Percentiles rank a stretch among this genome's conserved stretches.
Evolutionary conservation across 1,140 invertebrate species (phyloP).

Genomic region (Hormaphis cornu): DNA sequence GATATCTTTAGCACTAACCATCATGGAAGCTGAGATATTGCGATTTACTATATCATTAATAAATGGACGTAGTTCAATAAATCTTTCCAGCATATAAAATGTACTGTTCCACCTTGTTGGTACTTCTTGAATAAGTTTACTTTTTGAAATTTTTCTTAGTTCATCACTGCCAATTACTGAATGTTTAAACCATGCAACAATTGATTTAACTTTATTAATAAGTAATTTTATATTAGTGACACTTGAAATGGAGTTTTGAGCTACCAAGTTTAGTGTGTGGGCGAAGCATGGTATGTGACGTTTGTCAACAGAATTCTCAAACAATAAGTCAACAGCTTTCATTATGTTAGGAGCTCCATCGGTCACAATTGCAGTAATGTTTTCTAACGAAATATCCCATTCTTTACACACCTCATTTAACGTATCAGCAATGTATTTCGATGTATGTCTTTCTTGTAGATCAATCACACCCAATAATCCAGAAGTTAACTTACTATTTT

Average conservation of each 20-base stretch:
- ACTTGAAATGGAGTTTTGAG: background rate
- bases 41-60: conserved; percentile 22
- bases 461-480: background rate
- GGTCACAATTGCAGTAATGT: background rate
- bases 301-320: background rate
- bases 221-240: background rate
- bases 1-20: background rate
- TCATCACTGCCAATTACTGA: conserved; percentile 34
- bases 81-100: conserved; percentile 40
- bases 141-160: conserved; percentile 28
- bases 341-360: background rate
- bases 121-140: conserved; percentile 39
- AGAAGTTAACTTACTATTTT: background rate
- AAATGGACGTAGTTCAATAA: conserved; percentile 34
- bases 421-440: background rate
- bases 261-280: background rate
- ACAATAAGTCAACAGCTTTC: background rate
- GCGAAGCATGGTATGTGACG: background rate
- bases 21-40: background rate
- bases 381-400: background rate
- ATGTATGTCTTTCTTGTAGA: background rate
- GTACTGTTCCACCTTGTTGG: conserved; percentile 41
- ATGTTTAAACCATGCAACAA: conserved; percentile 33
- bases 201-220: conserved; percentile 34
- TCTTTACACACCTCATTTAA: background rate